Base-by-base conservation (phyloP, 2,888 invertebrate genomes). In the Megamerina dolium region DNA sequence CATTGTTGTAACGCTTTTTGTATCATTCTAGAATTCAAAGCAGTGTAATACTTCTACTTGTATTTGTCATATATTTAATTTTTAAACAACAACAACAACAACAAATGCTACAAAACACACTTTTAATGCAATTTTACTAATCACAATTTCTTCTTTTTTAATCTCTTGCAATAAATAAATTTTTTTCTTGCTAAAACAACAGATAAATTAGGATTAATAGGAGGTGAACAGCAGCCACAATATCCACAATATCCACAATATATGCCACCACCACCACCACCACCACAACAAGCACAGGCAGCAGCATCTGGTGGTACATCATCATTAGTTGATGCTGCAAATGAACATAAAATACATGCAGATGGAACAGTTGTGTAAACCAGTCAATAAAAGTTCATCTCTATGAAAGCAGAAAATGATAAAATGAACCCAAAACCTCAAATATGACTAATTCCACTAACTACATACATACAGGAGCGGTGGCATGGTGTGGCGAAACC, bases 241-340 rank as follows among this genome's bases (percentile, higher is more conserved):
- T 67, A 69, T 57, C 64, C 55, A 76, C 65, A 64, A 52, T 66
- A 66, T 55, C 66, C 51, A 74, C 75, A 47, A 67, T 70, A 58
- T 73, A 75, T 42, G 66, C 67, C 59, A 43, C 54, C 56, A 54
- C 77, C 76, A 51, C 69, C 71, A 48, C 72, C 64, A 51, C 77
- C 75, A 51, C 56, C 53, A 53, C 76, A 75, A 45, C n/a, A n/a
- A n/a, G n/a, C n/a, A n/a, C n/a, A n/a, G n/a, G n/a, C 65, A 68
- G 49, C 72, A 64, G 52, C 76, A 52, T 74, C 77, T 40, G 77
- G 75, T 60, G 77, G 77, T 42, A 61, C 61, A 36, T 61, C 66
- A 41, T 55, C 65, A 43, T 58, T 66, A 57, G 61, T 58, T 46
- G 64, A 56, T 33, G 59, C 59, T 47, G 60, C 55, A 44, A 52